These are phyloP conservation scores for Orthonyx spaldingii DNA, from an alignment of 2,113 vertebrate genomes.

Conservation along the genomic window DNA sequence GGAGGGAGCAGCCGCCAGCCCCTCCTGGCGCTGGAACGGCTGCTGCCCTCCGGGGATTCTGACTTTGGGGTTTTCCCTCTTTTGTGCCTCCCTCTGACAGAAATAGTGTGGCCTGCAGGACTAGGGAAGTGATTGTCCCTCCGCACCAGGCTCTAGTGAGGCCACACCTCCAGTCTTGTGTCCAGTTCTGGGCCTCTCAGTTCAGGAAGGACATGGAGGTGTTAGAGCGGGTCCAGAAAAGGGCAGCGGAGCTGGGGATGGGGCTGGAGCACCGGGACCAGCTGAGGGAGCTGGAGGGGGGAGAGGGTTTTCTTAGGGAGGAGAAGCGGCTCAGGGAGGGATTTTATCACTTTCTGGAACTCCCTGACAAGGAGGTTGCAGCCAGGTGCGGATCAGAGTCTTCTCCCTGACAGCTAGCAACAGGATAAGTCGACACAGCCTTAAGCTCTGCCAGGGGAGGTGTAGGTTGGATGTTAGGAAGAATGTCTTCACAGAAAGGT, in stretches of 20 bases:
- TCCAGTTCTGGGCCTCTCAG: background rate
- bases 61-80: background rate
- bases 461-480: background rate
- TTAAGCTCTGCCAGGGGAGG: rapidly evolving
- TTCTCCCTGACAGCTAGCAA: background rate
- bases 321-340: background rate
- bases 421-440: too few species aligned
- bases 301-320: background rate
- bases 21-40: background rate
- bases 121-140: background rate
- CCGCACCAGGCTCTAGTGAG: background rate
- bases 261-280: background rate
- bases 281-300: background rate
- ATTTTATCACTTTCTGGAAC: background rate
- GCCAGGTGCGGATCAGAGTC: background rate
- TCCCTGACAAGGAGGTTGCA: background rate
- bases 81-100: background rate
- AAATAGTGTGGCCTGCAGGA: background rate
- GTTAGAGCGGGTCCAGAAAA: background rate
- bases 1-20: background rate
- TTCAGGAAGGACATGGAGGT: background rate
- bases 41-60: background rate
- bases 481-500: background rate
- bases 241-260: background rate
- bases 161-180: background rate